Base-by-base conservation (phyloP, 23 tunicate species). In the Oikopleura dioica region DNA sequence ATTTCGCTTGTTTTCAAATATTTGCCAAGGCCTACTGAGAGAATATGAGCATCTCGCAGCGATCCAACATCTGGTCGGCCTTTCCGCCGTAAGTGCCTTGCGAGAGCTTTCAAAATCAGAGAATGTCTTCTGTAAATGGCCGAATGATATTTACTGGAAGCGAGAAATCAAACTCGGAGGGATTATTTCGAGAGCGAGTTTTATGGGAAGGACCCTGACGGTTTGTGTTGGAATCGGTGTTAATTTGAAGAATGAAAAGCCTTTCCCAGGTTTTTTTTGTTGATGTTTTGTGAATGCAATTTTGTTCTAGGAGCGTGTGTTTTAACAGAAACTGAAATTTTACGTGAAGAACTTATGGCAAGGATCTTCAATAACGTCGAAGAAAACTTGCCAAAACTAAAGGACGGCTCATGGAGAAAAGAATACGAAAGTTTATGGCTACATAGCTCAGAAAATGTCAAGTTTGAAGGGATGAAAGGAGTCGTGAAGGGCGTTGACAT, bases 201-300 rank as follows among this genome's bases (percentile, higher is more conserved):
- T 63, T 28, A 63, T 63, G 72, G 72, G 72, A 16, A 21, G 33
- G 29, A 63, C 32, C 16, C 26, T 63, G 16, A 21, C 72, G 33
- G 72, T 63, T 63, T 63, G 72, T 28, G 72, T 63, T 63, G 72
- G 72, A 28, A 63, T 63, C 29, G 72, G 72, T 2, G 26, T 63
- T 2, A 63, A 63, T 63, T 63, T 63, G 33, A 21, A 24, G 5
- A 63, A 63, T 63, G 30, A 24, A 63, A 21, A 21, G 33, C 72
- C 72, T 23, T 63, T 63, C 33, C 29, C 29, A 28, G 72, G n/a
- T n/a, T n/a, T n/a, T n/a, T n/a, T n/a, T n/a, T n/a, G n/a, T n/a
- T n/a, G n/a, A n/a, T n/a, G n/a, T n/a, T n/a, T n/a, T n/a, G n/a
- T n/a, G n/a, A n/a, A n/a, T n/a, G n/a, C n/a, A n/a, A n/a, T n/a